Evolutionary conservation across 2,888 invertebrate genomes (phyloP).

Genomic region (Autographa pulchrina): DNA sequence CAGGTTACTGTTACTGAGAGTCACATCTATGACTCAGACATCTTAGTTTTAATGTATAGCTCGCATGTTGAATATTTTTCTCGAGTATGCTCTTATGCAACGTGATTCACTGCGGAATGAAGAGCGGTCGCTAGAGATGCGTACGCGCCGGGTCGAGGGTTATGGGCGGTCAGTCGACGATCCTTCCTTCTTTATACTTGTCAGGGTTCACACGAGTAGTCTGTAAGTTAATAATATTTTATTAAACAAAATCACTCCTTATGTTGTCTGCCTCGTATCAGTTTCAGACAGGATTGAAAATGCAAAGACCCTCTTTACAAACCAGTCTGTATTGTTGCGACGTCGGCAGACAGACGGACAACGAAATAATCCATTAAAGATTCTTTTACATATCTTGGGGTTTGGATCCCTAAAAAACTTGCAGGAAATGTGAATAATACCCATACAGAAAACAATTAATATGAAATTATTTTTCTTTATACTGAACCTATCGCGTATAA

Average conservation of each 20-base stretch:
- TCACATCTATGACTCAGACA: conserved; percentile 35
- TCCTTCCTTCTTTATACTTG: conserved; percentile 55
- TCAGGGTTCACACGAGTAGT: conserved; percentile 44
- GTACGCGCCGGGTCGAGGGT: conserved; percentile 64
- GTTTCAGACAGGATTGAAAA: not conserved
- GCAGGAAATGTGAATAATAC: too few species aligned
- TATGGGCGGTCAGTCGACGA: conserved; percentile 65
- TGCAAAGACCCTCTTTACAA: not conserved
- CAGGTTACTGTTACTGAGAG: not conserved
- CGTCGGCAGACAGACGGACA: not conserved
- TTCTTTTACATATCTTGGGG: too few species aligned
- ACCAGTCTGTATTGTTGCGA: not conserved
- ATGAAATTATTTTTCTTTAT: not conserved
- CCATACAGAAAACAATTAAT: not conserved
- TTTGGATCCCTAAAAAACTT: too few species aligned
- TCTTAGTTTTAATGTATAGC: conserved; percentile 31
- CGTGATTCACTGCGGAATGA: conserved; percentile 50
- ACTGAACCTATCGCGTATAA: not conserved
- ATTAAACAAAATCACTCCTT: not conserved
- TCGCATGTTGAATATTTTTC: conserved; percentile 36
- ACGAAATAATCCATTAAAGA: not conserved
- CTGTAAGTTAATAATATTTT: not conserved
- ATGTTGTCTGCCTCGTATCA: not conserved
- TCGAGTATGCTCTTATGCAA: conserved; percentile 51
- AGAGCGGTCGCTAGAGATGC: conserved; percentile 53